Conservation (phyloP, 2,888 invertebrate species). For the Melangyna quadrimaculata region DNA sequence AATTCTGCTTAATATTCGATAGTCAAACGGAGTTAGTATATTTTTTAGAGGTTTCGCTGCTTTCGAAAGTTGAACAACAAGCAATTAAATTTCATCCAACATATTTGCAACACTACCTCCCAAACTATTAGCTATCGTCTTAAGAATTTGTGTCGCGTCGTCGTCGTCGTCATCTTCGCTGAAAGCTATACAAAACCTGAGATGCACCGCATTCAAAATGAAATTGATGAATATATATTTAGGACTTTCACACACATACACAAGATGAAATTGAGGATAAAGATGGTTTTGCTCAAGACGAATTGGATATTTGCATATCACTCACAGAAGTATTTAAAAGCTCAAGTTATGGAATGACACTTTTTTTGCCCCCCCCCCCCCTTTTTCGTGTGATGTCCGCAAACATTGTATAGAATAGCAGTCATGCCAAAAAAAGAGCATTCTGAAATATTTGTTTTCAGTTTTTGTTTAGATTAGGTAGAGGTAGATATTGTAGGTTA, state of each 20-base stretch:
- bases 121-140: background rate
- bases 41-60: too few species aligned
- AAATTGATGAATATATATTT: slow-evolving; percentile 52
- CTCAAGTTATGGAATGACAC: slow-evolving; percentile 11
- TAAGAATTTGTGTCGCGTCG: background rate
- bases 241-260: background rate
- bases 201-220: slow-evolving; percentile 12
- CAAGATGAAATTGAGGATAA: slow-evolving; percentile 17
- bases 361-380: too few species aligned
- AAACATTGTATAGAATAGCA: background rate
- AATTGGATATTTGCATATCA: slow-evolving; percentile 58
- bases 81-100: too few species aligned
- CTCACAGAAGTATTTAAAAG: slow-evolving; percentile 52
- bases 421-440: background rate
- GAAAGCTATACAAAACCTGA: background rate
- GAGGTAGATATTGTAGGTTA: background rate
- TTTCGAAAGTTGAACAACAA: too few species aligned
- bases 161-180: background rate
- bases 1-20: too few species aligned
- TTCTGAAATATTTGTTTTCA: background rate
- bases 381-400: background rate
- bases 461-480: background rate
- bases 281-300: slow-evolving; percentile 42
- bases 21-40: too few species aligned
- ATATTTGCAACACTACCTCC: background rate